Evolutionary conservation across 1,140 invertebrate genomes (phyloP), one percentile per base, ranked within the genome.

Genomic region (Teleogryllus occipitalis): DNA sequence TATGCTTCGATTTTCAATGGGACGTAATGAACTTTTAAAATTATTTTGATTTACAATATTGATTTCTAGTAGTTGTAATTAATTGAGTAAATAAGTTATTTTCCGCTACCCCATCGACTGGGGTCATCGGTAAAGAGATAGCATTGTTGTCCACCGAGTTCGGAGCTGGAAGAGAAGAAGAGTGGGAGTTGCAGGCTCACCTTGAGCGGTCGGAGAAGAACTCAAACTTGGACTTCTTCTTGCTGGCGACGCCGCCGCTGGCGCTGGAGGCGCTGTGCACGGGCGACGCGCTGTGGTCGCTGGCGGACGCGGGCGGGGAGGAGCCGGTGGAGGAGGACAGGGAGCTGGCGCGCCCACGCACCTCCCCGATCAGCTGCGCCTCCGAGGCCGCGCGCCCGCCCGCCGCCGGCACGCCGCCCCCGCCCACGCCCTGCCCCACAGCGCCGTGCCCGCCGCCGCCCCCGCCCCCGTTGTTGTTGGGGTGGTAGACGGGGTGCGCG

Each of bases 161-260:
- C 27, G 1, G 27, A 39, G 27, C 27, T 5, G 5, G 27, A 5
- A 39, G 76, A 18, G 27, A 22, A 78, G 5, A 72, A 4, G 21
- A 15, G 1, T 22, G 39, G 39, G 6, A 8, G 27, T 22, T 27
- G 47, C 2, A 5, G 76, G 78, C 91, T 92, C 85, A 95, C 93
- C 93, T 90, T 84, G 92, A 89, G 84, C 92, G 89, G 85, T 96
- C 94, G 72, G 92, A 91, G 85, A 94, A 91, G 81, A 95, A 91
- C 83, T 96, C 94, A 79, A 93, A 89, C 86, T 94, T 94, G 82
- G 90, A 89, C 84, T 91, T 93, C 87, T 91, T 92, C 85, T 93
- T 93, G 75, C 65, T 80, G 78, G 84, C 85, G 82, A 79, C 82
- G 27, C 72, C 93, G 75, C 65, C 80, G 78, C 84, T 85, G 82